phyloP scores from a whole-genome alignment of 2,888 invertebrate species.

The Cloeon dipterum region DNA sequence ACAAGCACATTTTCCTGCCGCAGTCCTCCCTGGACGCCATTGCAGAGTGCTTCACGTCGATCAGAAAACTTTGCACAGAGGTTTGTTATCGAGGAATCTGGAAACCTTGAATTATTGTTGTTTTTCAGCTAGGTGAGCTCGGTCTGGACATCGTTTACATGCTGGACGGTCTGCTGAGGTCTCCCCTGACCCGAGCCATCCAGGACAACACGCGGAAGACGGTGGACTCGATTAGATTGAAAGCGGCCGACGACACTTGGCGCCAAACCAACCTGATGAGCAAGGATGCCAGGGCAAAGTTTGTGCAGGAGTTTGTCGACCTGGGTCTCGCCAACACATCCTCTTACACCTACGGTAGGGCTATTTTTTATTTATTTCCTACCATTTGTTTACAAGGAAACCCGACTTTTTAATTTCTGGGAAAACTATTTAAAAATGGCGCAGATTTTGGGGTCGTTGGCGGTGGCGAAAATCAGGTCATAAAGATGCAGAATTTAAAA shows the following conservation, averaged over 20 bases:
- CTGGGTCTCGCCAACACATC: slow-evolving; percentile 35
- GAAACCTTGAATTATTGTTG: not conserved
- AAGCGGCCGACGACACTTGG: slow-evolving; percentile 65
- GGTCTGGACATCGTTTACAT: slow-evolving; percentile 85
- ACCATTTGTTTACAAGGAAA: not conserved
- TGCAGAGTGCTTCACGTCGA: slow-evolving; percentile 64
- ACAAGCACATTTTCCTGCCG: slow-evolving; percentile 73
- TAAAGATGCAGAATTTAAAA: no score
- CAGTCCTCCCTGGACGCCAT: slow-evolving; percentile 65
- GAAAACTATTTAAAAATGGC: not conserved
- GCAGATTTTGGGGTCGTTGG: no score
- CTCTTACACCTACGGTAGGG: slow-evolving; percentile 3
- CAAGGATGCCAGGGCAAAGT: slow-evolving; percentile 40
- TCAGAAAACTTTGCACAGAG: slow-evolving; percentile 48
- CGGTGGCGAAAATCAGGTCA: no score
- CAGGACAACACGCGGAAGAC: slow-evolving; percentile 59
- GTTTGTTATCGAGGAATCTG: slow-evolving; percentile 14
- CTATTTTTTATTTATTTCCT: no score
- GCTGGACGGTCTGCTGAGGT: slow-evolving; percentile 61
- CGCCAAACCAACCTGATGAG: slow-evolving; percentile 57
- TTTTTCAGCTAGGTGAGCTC: slow-evolving; percentile 25
- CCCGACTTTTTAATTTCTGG: no score
- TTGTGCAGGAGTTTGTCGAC: slow-evolving; percentile 42
- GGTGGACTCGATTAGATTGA: slow-evolving; percentile 55
- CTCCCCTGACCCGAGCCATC: slow-evolving; percentile 50